Evolutionary conservation across 2,888 invertebrate genomes (phyloP), one percentile per base, ranked within the genome.

Genomic region (Amphimallon solstitiale): DNA sequence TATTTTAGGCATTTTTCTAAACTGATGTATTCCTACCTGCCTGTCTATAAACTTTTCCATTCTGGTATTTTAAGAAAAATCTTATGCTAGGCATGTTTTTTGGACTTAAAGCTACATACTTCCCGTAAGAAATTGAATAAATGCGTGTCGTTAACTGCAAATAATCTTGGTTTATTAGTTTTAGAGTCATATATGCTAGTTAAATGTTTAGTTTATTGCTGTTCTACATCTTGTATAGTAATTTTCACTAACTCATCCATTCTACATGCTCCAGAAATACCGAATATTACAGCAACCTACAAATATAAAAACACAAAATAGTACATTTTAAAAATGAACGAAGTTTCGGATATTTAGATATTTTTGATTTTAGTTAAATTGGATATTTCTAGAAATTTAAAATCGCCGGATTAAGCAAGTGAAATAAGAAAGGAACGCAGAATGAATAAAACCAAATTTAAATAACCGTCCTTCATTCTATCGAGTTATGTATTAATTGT

Each of bases 1-100:
- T 23, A 23, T 2, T 23, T 23, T 23, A 23, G 23, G 23, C 23
- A 23, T 23, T 23, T 23, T 23, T 23, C 23, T 23, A 23, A 23
- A 23, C 23, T 23, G 23, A 23, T 23, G 2, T 5, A 2, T 23
- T 23, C n/a, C n/a, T n/a, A n/a, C n/a, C n/a, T n/a, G n/a, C n/a
- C n/a, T n/a, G n/a, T n/a, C n/a, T n/a, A n/a, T n/a, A n/a, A n/a
- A n/a, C n/a, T 23, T 40, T 40, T 40, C 12, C 15, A n/a, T 40
- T 40, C n/a, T 40, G 40, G 40, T 40, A 40, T 40, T 40, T 40
- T 10, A n/a, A 40, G 40, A 40, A 40, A 40, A n/a, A 40, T 40
- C 40, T 40, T 12, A 40, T n/a, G 40, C 40, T 40, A n/a, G 40
- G 12, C 40, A 40, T 40, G 12, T 40, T 40, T 40, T 40, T n/a